Evolutionary conservation across 2,888 invertebrate species (phyloP).

Genomic region (Rambutsinella grinnellia): DNA sequence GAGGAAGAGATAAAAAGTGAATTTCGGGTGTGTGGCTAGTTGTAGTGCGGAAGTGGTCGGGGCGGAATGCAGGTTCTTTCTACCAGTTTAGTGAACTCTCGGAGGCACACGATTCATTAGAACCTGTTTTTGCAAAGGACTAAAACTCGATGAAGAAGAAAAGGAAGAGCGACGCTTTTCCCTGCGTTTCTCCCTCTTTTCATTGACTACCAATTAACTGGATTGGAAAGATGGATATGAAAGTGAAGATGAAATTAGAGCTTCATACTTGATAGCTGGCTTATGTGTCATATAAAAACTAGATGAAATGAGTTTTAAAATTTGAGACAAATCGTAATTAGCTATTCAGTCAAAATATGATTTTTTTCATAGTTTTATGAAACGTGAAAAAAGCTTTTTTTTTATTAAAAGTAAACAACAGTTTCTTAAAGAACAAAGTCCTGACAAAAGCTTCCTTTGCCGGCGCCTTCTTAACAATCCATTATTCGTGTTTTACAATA

Average conservation of each 20-base stretch:
- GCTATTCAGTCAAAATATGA: neutral
- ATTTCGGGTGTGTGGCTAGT: neutral
- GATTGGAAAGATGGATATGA: neutral
- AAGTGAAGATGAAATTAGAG: neutral
- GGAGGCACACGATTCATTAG: conserved; percentile 32
- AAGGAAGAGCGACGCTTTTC: neutral
- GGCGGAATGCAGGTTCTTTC: conserved; percentile 35
- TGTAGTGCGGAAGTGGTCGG: conserved; percentile 41
- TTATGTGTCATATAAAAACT: too few species aligned
- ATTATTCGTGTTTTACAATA: neutral
- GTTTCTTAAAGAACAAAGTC: too few species aligned
- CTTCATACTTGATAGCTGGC: neutral
- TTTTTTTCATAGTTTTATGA: neutral
- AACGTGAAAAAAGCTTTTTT: too few species aligned
- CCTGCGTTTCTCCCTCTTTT: neutral
- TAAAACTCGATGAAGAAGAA: neutral
- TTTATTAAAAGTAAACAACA: too few species aligned
- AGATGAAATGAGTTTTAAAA: neutral
- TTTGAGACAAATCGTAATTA: neutral
- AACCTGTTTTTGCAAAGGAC: conserved; percentile 47
- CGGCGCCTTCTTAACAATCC: neutral
- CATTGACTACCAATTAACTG: neutral
- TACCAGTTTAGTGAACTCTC: conserved; percentile 55
- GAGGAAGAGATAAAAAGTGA: neutral
- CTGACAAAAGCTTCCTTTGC: neutral